Evolutionary conservation across 2,888 invertebrate genomes (phyloP), one percentile per base, ranked within the genome.

Genomic region (Malachius bipustulatus): DNA sequence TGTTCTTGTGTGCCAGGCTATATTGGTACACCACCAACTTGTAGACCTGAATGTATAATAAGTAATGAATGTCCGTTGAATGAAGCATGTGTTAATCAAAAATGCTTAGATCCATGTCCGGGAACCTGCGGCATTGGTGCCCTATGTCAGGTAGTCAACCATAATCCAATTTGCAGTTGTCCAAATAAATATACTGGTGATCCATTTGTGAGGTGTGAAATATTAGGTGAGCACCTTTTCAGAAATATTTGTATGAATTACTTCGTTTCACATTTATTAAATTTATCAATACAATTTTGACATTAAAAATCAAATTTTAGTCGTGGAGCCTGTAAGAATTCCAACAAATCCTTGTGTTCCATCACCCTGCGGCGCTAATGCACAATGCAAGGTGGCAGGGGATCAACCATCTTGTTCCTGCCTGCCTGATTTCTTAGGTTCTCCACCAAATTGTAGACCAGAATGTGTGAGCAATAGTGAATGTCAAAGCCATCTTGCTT

Each of bases 381-480:
- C 71, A 2, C 56, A 69, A 48, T 78, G 77, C 40, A 60, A 56
- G 41, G 66, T 64, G 32, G 8, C 43, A 16, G 52, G 66, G 1
- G 62, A 65, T 34, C 67, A 71, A 40, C 71, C 74, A 1, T 60
- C 69, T 10, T 80, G 79, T 50, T 66, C 66, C 9, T 81, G 81
- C 51, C 54, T 73, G 29, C 63, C 71, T 2, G 70, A 70, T 34
- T 77, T 70, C 49, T 62, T 66, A 4, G 79, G 80, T 15, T 62
- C 71, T 32, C 76, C 80, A 31, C 76, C 78, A n/a, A 77, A 77
- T 42, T 81, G 81, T 53, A 65, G 75, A 47, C 81, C 81, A 3
- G 80, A 82, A 63, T 83, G 83, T 56, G 71, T 77, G 9, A 70
- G 73, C 3, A 82, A 74, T 57, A 70, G 75, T 26, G 82, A 82